Conservation (phyloP, 2,113 vertebrate genomes). For the Eulacestoma nigropectus region DNA sequence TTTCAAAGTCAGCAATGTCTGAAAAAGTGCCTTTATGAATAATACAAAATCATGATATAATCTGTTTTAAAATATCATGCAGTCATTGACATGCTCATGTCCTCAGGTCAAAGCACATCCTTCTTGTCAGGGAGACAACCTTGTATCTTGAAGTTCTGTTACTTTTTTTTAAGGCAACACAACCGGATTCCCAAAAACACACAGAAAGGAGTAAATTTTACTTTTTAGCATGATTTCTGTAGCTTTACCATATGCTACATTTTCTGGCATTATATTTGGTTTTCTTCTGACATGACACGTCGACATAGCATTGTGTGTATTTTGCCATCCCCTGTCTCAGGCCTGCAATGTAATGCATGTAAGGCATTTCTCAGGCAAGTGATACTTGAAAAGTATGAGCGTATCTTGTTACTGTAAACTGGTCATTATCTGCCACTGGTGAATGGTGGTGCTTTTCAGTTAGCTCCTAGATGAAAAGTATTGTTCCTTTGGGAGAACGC, state of each 20-base stretch:
- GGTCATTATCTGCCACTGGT: not conserved
- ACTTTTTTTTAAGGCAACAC: not conserved
- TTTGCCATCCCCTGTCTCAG: not conserved
- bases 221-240: not conserved
- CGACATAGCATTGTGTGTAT: not conserved
- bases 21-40: not conserved
- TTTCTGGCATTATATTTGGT: not conserved
- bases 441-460: not conserved
- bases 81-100: not conserved
- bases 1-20: conserved; percentile 20
- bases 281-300: not conserved
- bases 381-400: not conserved
- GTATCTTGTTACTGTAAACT: not conserved
- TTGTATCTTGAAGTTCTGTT: not conserved
- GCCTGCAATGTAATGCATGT: not conserved
- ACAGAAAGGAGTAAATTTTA: not conserved
- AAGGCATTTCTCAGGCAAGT: not conserved
- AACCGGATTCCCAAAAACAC: not conserved
- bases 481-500: not conserved
- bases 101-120: not conserved
- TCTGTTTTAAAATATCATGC: not conserved
- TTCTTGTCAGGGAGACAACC: conserved; percentile 19
- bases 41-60: not conserved
- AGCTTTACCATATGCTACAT: not conserved
- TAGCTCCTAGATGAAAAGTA: not conserved